phyloP scores from a whole-genome alignment of 2,797 vertebrate species.

The Diplodus puntazzo region DNA sequence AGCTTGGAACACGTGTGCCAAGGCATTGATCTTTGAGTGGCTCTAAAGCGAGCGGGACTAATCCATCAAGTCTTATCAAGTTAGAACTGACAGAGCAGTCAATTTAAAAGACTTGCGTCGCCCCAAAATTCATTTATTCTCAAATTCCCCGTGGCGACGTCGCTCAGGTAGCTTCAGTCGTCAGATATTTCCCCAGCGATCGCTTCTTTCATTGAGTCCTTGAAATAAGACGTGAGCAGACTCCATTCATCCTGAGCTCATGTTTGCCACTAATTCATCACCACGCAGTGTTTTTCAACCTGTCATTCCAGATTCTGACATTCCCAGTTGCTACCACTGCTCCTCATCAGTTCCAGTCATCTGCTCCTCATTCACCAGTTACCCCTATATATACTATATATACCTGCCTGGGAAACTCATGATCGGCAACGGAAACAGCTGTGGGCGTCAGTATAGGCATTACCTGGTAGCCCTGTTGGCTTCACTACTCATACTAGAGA shows the following conservation, averaged over 20 bases:
- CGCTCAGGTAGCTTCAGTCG: conserved; percentile 5
- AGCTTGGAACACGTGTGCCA: background rate
- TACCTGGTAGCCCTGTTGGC: too few relatives aligned
- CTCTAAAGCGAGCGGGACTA: background rate
- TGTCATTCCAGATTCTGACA: background rate
- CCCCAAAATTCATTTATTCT: conserved; percentile 13
- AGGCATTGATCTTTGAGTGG: background rate
- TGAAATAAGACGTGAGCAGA: conserved; percentile 1
- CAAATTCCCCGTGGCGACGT: background rate
- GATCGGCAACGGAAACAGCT: too few relatives aligned
- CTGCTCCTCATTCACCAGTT: background rate
- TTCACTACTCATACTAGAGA: too few relatives aligned
- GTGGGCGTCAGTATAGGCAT: too few relatives aligned
- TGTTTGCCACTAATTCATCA: background rate
- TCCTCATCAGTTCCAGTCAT: background rate
- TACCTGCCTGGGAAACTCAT: background rate
- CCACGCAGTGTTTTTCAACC: background rate
- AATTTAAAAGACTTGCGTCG: background rate
- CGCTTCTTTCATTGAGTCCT: background rate
- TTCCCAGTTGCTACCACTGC: background rate
- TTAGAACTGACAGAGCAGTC: conserved; percentile 2
- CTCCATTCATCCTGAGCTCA: background rate
- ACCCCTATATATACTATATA: background rate
- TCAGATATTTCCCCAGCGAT: conserved; percentile 9
- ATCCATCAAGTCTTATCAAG: conserved; percentile 18